These are phyloP conservation scores for Gasterosteus aculeatus DNA, from an alignment of 2,113 vertebrate species.

Conservation along the genomic window DNA sequence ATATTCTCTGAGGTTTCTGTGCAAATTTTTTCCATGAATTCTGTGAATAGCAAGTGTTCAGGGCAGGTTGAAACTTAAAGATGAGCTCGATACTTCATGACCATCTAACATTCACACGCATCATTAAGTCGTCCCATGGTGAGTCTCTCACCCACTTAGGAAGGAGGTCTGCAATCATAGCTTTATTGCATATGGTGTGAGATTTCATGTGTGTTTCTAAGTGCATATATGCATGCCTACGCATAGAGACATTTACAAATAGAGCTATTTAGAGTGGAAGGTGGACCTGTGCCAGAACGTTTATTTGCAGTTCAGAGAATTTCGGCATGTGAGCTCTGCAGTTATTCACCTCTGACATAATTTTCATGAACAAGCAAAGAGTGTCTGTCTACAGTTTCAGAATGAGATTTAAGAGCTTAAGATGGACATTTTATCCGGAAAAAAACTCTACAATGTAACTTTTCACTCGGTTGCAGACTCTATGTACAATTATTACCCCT, in stretches of 20 bases:
- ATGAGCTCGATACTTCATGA: slow-evolving; percentile 22
- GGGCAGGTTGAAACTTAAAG: slow-evolving; percentile 22
- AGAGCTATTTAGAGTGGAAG: slow-evolving; percentile 18
- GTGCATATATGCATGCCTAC: not conserved
- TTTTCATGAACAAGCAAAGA: too few relatives aligned
- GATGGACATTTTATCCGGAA: not conserved
- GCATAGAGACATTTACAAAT: not conserved
- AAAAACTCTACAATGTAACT: not conserved
- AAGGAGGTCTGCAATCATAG: slow-evolving; percentile 1
- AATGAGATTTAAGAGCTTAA: not conserved
- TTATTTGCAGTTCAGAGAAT: not conserved
- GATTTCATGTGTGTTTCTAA: slow-evolving; percentile 20
- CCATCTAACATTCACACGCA: slow-evolving; percentile 17
- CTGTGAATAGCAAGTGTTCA: not conserved
- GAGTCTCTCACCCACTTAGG: not conserved
- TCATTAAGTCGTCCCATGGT: not conserved
- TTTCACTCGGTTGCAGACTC: slow-evolving; percentile 6
- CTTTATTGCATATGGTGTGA: slow-evolving; percentile 33
- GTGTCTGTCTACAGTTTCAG: not conserved
- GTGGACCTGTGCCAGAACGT: not conserved
- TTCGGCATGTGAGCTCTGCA: not conserved
- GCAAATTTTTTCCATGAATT: not conserved
- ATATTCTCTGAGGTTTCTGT: not conserved
- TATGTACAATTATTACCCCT: slow-evolving; percentile 21
- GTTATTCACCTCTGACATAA: too few relatives aligned